Conservation (phyloP, 1,140 invertebrate genomes). For the Odontomachus brunneus region DNA sequence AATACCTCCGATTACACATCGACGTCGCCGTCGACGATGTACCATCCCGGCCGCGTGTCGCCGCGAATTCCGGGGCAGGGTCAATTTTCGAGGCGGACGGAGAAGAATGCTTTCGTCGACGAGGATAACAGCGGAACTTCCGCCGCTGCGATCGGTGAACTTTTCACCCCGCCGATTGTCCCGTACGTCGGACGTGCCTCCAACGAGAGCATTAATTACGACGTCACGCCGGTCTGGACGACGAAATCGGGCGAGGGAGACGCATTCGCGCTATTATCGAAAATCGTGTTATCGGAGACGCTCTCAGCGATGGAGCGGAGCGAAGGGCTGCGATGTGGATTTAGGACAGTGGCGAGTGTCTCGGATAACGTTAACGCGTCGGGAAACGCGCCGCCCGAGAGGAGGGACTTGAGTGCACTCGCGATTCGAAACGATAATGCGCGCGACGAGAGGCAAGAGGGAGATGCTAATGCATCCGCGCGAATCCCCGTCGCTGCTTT, state of each 20-base stretch:
- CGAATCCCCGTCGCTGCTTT: slow-evolving; percentile 33
- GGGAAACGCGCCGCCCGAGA: slow-evolving; percentile 20
- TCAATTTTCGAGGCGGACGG: slow-evolving; percentile 31
- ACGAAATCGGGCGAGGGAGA: slow-evolving; percentile 12
- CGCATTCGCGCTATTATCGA: slow-evolving; percentile 23
- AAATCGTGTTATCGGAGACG: slow-evolving; percentile 7
- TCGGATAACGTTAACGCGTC: slow-evolving; percentile 27
- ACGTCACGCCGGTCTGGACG: neutral
- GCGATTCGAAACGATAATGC: slow-evolving; percentile 38
- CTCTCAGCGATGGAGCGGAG: neutral
- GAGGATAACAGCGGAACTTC: too few species aligned
- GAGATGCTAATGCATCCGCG: slow-evolving; percentile 52
- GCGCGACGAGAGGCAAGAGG: neutral
- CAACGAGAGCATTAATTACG: slow-evolving; percentile 9
- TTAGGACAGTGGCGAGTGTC: slow-evolving; percentile 8
- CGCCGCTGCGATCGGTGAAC: neutral
- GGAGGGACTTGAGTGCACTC: slow-evolving; percentile 17
- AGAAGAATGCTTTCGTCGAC: slow-evolving; percentile 2
- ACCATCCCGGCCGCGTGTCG: neutral
- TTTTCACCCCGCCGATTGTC: neutral
- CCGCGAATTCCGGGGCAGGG: slow-evolving; percentile 42
- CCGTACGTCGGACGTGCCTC: neutral
- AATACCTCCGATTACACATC: slow-evolving; percentile 36
- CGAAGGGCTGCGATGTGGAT: neutral
- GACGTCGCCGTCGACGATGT: neutral